Percentiles rank a stretch among this genome's conserved stretches.
Conservation (phyloP, 2,113 vertebrate genomes). For the Leucosticte australis region DNA sequence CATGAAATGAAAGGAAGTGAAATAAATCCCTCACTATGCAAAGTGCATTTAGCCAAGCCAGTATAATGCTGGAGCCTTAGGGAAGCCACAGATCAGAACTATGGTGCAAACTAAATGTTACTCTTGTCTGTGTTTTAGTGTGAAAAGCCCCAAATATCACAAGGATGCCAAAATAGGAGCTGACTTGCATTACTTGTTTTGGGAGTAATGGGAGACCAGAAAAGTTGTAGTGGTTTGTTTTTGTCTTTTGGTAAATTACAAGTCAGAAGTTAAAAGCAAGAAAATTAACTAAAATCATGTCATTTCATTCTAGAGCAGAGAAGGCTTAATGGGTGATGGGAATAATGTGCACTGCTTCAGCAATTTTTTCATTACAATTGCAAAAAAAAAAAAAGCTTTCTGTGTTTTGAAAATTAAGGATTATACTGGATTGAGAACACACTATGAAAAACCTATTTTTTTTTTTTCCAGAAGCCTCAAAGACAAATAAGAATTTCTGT, state of each 20-base stretch:
- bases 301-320: background rate
- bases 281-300: background rate
- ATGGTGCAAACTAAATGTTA: background rate
- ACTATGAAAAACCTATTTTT: background rate
- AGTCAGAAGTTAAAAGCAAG: conserved; percentile 11
- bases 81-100: background rate
- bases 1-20: background rate
- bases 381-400: conserved; percentile 1
- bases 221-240: background rate
- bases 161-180: background rate
- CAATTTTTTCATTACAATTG: conserved; percentile 10
- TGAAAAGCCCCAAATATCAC: background rate
- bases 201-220: background rate
- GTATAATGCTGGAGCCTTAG: background rate
- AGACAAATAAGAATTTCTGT: background rate
- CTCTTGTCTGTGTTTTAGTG: background rate
- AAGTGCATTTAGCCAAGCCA: background rate
- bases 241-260: background rate
- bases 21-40: background rate
- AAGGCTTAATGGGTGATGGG: background rate
- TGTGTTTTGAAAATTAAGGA: conserved; percentile 38
- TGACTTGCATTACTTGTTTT: background rate
- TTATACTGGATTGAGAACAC: background rate
- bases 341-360: conserved; percentile 7
- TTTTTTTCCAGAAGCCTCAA: background rate